These are phyloP conservation scores for Cyanocitta stelleri DNA, from an alignment of 2,113 vertebrate genomes.

Conservation along the genomic window DNA sequence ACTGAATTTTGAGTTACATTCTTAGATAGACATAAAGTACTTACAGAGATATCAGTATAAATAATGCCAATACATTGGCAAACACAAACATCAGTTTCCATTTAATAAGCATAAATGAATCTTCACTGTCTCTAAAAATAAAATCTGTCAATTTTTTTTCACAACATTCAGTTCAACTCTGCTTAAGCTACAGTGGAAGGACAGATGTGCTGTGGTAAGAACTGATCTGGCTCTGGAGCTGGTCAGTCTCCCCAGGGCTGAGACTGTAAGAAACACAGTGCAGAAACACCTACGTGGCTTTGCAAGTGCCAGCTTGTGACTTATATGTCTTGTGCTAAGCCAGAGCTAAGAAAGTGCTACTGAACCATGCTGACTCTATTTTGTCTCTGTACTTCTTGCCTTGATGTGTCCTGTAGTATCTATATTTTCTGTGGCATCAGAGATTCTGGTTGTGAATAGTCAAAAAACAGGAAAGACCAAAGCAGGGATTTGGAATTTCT, in stretches of 20 bases:
- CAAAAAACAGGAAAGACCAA: neutral
- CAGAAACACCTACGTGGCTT: neutral
- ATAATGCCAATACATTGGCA: neutral
- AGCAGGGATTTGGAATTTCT: neutral
- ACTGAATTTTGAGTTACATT: neutral
- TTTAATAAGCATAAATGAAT: neutral
- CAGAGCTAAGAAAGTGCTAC: neutral
- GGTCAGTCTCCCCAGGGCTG: neutral
- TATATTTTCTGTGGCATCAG: neutral
- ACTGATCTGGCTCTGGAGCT: neutral
- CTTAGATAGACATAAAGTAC: neutral
- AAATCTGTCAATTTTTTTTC: neutral
- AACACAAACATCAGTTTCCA: neutral
- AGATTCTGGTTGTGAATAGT: neutral
- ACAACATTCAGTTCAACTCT: neutral
- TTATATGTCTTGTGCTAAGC: neutral
- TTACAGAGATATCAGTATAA: neutral
- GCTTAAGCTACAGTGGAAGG: neutral
- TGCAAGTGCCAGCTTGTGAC: neutral
- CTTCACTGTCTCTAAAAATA: neutral
- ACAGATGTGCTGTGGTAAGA: neutral
- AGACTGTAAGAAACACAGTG: neutral
- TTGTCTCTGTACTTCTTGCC: neutral
- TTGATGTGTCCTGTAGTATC: neutral
- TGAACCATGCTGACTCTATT: neutral